Evolutionary conservation across 2,888 invertebrate species (phyloP), one percentile per base, ranked within the genome.

Genomic region (Hanleya hanleyi): DNA sequence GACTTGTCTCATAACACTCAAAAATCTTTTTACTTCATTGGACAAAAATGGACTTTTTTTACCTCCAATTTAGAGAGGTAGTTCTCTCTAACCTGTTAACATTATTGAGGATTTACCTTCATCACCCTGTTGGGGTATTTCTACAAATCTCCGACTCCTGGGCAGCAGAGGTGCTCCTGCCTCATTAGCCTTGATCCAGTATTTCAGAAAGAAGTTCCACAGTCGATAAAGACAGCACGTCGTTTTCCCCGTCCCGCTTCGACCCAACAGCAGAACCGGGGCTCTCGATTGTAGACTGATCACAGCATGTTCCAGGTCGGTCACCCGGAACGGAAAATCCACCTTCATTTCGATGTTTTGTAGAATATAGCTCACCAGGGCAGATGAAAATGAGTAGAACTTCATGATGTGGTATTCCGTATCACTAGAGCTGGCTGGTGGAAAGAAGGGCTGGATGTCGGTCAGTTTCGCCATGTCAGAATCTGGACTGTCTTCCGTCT

Each of bases 231-330:
- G 73, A 57, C 87, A 88, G 66, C 87, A 86, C 0, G 88, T 88
- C 15, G 88, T 88, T 74, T 88, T 88, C 2, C 88, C 87, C 29
- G 88, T 88, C 3, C 88, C 88, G 81, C 88, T 88, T 1, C 88
- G 81, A 0, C 88, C 88, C 32, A 88, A 77, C n/a, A 88, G 79
- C 6, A 88, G 77, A 7, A 88, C 80, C 0, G 86, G 85, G 9
- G 83, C 78, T 32, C 71, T 75, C 0, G 84, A 78, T 32, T 71
- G 68, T 29, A 87, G 76, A 67, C 83, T 81, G 71, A 88, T 88
- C 35, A 87, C 84, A 18, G 82, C 84, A 72, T 86, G 84, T 70
- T 87, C 88, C n/a, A 80, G 76, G 66, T 86, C 86, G 18, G 86
- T 87, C 51, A 87, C 88, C 7, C 83, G 78, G 80, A 88, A 88